Percentiles rank a stretch among this genome's conserved stretches.
Evolutionary conservation across 35 echinoderm and acorn worm genomes (phyloP).

Genomic region (Heliocidaris erythrogramma): DNA sequence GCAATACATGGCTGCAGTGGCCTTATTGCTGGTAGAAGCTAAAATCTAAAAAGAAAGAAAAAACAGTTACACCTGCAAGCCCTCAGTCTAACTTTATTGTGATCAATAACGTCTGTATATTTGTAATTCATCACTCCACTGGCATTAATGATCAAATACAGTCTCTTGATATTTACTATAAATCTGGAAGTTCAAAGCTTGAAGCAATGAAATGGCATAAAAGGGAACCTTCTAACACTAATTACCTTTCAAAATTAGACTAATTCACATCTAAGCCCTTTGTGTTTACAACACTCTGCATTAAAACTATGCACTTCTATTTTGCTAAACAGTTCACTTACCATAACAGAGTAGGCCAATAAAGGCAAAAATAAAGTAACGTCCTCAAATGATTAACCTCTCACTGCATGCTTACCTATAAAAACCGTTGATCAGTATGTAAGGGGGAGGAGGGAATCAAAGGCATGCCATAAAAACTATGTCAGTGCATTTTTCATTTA

Average conservation of each 20-base stretch:
- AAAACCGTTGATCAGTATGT: not conserved
- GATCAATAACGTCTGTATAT: conserved; percentile 18
- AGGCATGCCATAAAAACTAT: not conserved
- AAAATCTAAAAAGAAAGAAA: not conserved
- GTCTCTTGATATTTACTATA: not conserved
- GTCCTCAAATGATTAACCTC: too few relatives aligned
- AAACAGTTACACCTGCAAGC: not conserved
- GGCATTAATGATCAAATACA: not conserved
- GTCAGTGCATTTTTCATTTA: not conserved
- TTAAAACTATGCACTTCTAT: not conserved
- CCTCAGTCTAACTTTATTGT: not conserved
- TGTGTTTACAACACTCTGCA: not conserved
- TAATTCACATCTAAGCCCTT: not conserved
- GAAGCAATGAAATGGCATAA: not conserved
- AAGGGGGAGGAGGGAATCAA: not conserved
- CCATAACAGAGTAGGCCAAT: not conserved
- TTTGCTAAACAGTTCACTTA: not conserved
- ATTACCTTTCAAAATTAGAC: not conserved
- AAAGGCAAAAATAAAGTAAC: not conserved
- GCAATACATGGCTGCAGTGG: not conserved
- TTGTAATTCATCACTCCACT: not conserved
- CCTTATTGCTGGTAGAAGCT: not conserved
- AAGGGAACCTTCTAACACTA: not conserved
- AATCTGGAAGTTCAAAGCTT: not conserved
- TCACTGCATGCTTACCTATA: not conserved